Percentiles rank a stretch among this genome's conserved stretches.
These are phyloP conservation scores for Caenorhabditis briggsae DNA, from an alignment of 1,140 invertebrate genomes.

Conservation along the genomic window DNA sequence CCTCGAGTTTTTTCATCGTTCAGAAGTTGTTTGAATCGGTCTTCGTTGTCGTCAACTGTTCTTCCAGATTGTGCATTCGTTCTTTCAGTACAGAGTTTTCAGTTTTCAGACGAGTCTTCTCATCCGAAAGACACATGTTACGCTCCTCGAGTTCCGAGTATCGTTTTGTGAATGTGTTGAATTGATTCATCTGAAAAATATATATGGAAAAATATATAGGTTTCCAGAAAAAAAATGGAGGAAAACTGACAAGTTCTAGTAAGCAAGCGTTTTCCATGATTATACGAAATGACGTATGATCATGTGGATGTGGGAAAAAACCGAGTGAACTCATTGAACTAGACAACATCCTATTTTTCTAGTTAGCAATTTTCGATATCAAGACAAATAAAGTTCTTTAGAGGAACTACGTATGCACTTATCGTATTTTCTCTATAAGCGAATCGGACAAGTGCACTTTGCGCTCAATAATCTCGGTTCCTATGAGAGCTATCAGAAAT, in stretches of 20 bases:
- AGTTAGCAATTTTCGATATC: no score
- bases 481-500: no score
- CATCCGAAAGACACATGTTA: conserved; percentile 54
- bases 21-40: conserved; percentile 62
- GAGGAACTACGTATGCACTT: no score
- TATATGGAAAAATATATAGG: no score
- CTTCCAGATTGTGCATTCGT: conserved; percentile 65
- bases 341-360: no score
- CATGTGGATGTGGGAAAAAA: no score
- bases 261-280: conserved; percentile 6
- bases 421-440: no score
- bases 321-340: no score
- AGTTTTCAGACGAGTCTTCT: conserved; percentile 62
- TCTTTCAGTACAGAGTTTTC: conserved; percentile 67
- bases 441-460: no score
- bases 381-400: no score
- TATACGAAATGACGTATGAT: conserved; percentile 11
- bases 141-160: conserved; percentile 55
- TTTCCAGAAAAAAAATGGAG: not conserved
- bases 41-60: conserved; percentile 63
- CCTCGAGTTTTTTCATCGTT: conserved; percentile 64
- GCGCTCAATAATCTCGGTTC: no score
- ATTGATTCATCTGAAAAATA: conserved; percentile 23
- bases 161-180: conserved; percentile 44
- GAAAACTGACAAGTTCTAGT: not conserved